Conservation (phyloP, 2,113 vertebrate species). For the Narcine bancroftii region DNA sequence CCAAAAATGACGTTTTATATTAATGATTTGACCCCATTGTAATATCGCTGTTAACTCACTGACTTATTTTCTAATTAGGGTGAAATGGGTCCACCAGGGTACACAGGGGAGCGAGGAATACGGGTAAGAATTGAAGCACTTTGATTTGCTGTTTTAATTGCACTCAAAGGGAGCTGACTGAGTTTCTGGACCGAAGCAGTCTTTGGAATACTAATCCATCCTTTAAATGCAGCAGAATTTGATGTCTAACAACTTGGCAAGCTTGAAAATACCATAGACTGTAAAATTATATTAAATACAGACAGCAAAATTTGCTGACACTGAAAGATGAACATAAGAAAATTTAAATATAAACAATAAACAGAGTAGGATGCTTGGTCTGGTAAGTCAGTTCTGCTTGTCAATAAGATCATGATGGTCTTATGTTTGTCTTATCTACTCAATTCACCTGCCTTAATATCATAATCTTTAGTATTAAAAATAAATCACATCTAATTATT, state of each 20-base stretch:
- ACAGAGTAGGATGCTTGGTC: too few relatives aligned
- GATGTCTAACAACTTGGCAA: background rate
- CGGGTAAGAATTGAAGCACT: constrained; percentile 52
- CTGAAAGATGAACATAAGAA: background rate
- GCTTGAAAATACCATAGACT: background rate
- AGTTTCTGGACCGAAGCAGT: background rate
- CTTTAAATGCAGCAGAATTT: background rate
- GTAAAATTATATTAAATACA: background rate
- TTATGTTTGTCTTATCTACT: background rate
- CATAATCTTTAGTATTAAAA: background rate
- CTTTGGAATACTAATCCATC: background rate
- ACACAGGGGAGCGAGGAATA: constrained; percentile 66
- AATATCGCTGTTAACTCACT: background rate
- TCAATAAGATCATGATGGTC: too few relatives aligned
- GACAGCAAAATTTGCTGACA: background rate
- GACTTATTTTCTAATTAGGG: constrained; percentile 54
- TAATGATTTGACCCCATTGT: background rate
- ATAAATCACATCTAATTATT: background rate
- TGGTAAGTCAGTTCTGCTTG: too few relatives aligned
- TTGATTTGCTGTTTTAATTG: constrained; percentile 18
- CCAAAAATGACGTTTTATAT: background rate
- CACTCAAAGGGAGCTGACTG: too few relatives aligned
- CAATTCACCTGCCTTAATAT: background rate
- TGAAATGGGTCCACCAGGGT: constrained; percentile 61
- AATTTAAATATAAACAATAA: too few relatives aligned